phyloP scores from a whole-genome alignment of 2,888 invertebrate genomes.

The Scotopteryx bipunctaria region DNA sequence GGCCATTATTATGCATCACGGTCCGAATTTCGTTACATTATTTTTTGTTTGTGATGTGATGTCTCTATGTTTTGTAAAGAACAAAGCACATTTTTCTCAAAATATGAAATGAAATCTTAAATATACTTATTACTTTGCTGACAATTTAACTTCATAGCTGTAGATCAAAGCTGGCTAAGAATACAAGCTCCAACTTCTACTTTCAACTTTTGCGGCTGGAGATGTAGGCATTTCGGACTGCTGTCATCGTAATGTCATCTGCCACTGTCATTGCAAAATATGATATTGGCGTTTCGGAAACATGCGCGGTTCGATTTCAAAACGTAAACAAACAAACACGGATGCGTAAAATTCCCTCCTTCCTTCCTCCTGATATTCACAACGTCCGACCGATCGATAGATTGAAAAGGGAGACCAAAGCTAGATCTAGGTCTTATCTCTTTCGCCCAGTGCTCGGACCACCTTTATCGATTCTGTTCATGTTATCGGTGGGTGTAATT shows the following conservation, averaged over 20 bases:
- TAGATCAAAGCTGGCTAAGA: too few species aligned
- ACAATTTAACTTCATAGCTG: too few species aligned
- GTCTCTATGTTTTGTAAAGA: too few species aligned
- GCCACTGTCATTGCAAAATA: constrained; percentile 18
- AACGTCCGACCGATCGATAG: constrained; percentile 59
- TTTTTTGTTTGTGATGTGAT: too few species aligned
- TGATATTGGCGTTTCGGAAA: constrained; percentile 37
- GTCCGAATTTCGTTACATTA: too few species aligned
- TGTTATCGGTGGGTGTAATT: constrained; percentile 55
- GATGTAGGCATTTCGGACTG: not conserved
- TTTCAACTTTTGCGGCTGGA: too few species aligned
- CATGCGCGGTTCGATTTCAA: constrained; percentile 43
- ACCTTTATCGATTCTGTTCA: constrained; percentile 68
- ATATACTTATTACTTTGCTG: too few species aligned
- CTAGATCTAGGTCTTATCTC: constrained; percentile 79
- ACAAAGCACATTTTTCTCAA: too few species aligned
- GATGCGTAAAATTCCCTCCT: not conserved
- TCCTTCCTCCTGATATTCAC: not conserved
- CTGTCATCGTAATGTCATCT: constrained; percentile 21
- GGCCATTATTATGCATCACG: too few species aligned
- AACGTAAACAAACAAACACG: constrained; percentile 11
- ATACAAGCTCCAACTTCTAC: too few species aligned
- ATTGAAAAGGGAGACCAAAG: constrained; percentile 68
- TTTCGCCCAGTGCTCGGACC: constrained; percentile 57
- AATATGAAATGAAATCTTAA: too few species aligned